Evolutionary conservation across 2,888 invertebrate genomes (phyloP).

Genomic region (Torymus texanus): DNA sequence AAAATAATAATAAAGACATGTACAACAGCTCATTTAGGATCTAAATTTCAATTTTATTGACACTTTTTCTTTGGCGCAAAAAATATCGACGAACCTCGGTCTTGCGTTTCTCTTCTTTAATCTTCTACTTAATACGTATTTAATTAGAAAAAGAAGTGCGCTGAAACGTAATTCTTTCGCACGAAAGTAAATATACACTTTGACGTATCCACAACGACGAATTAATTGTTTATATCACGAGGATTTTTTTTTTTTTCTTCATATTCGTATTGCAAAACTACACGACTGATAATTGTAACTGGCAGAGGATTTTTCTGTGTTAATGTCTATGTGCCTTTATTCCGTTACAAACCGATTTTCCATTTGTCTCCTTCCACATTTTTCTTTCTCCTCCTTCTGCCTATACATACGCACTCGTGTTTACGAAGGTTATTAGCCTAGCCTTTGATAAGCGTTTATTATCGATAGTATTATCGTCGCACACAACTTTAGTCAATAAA

Average conservation of each 20-base stretch:
- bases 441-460: conserved; percentile 51
- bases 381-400: not conserved
- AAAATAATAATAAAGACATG: not conserved
- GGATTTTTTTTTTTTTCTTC: conserved; percentile 39
- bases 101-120: conserved; percentile 36
- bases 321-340: conserved; percentile 16
- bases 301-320: conserved; percentile 34
- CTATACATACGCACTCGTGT: conserved; percentile 26
- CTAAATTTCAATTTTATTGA: conserved; percentile 57
- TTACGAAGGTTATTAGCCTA: conserved; percentile 48
- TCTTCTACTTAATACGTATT: conserved; percentile 28
- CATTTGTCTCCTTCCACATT: conserved; percentile 23
- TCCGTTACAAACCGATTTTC: conserved; percentile 45
- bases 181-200: conserved; percentile 46
- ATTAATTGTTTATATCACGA: conserved; percentile 54
- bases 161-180: conserved; percentile 27
- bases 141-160: conserved; percentile 49
- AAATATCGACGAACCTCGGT: conserved; percentile 55
- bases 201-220: conserved; percentile 55
- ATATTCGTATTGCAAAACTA: conserved; percentile 55
- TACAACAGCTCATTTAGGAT: conserved; percentile 30
- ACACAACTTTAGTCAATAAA: conserved; percentile 34
- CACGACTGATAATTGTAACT: conserved; percentile 52
- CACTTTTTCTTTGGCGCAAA: conserved; percentile 58
- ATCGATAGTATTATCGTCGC: conserved; percentile 45